A percentile compares a stretch with the other conserved stretches of the same genome.
These are phyloP conservation scores for Gallirallus australis DNA, from an alignment of 2,797 vertebrate species.

Conservation along the genomic window DNA sequence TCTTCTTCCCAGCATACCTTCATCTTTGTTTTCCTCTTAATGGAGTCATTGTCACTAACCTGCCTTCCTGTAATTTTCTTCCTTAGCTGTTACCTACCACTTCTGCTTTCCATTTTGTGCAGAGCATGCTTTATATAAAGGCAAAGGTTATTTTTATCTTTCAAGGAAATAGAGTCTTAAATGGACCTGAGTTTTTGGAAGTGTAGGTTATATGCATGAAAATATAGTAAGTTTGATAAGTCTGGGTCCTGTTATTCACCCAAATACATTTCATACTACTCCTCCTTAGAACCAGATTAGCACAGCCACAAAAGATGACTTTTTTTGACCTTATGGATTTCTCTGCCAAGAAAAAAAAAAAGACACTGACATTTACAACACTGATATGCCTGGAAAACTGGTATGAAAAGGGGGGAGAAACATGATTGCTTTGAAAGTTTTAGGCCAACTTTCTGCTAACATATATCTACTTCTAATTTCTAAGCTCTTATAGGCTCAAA, in stretches of 20 bases:
- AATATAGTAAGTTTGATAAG: neutral
- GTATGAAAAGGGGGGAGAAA: neutral
- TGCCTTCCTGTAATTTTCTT: neutral
- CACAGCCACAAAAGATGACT: neutral
- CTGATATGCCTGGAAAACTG: neutral
- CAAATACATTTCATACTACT: neutral
- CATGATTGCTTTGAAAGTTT: neutral
- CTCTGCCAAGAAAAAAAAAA: neutral
- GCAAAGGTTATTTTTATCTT: neutral
- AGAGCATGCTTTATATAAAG: neutral
- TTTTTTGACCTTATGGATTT: neutral
- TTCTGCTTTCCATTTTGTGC: neutral
- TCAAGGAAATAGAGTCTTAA: neutral
- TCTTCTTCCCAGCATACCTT: neutral
- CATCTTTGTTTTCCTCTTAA: neutral
- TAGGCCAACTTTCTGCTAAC: neutral
- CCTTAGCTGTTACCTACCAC: neutral
- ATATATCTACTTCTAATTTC: neutral
- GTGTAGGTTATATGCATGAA: neutral
- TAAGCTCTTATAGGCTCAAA: neutral
- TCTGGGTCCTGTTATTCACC: neutral
- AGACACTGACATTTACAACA: neutral
- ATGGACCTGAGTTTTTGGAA: neutral
- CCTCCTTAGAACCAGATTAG: neutral
- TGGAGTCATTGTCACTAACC: neutral